Conservation (phyloP, 2,797 vertebrate genomes). For the Taeniopygia guttata region DNA sequence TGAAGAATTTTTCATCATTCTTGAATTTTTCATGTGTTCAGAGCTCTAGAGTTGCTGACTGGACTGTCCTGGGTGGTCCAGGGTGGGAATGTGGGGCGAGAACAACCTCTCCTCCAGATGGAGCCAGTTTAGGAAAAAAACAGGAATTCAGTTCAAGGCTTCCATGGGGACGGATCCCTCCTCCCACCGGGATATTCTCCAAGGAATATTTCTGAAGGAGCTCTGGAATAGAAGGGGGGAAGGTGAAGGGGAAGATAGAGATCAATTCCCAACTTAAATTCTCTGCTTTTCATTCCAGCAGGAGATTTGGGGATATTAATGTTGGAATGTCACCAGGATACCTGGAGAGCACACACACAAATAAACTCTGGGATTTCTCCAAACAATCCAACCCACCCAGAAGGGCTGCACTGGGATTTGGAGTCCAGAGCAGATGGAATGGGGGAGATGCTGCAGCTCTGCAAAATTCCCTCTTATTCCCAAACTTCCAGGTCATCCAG, state of each 20-base stretch:
- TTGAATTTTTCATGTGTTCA: rapidly evolving
- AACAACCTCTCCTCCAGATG: neutral
- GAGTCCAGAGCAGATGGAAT: rapidly evolving
- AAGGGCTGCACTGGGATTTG: neutral
- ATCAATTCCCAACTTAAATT: neutral
- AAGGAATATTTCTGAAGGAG: neutral
- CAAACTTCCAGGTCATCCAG: neutral
- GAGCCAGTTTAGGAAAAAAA: neutral
- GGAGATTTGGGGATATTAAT: neutral
- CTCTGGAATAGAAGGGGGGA: neutral
- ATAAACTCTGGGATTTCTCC: neutral
- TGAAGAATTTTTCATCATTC: neutral
- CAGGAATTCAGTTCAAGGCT: neutral
- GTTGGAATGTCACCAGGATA: slow-evolving; percentile 26
- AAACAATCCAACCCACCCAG: neutral
- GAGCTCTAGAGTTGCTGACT: neutral
- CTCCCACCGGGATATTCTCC: neutral
- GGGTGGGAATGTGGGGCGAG: rapidly evolving
- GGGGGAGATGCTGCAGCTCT: neutral
- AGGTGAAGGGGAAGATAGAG: neutral
- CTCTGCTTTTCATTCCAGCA: neutral
- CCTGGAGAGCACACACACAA: neutral
- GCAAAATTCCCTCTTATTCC: neutral
- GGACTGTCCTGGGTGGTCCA: neutral
- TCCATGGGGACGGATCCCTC: neutral